Conservation (phyloP, 2,888 invertebrate genomes). For the Chrysodeixis includens region DNA sequence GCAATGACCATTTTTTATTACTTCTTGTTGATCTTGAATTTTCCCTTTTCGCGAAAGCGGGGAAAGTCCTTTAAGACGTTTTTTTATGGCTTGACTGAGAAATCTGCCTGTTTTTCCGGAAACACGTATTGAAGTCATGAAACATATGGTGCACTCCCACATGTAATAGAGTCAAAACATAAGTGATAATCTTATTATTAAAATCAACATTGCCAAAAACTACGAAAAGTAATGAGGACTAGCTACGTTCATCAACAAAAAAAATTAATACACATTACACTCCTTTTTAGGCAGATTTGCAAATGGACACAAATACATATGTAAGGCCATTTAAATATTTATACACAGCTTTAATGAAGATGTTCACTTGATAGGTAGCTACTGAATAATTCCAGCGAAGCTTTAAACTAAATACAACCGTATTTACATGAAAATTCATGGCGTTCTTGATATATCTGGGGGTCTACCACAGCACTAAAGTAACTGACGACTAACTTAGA, state of each 20-base stretch:
- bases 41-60: background rate
- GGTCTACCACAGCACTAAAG: too few species aligned
- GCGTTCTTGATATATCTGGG: conserved; percentile 21
- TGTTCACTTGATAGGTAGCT: background rate
- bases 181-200: too few species aligned
- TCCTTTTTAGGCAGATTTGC: background rate
- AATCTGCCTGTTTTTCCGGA: background rate
- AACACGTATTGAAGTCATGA: too few species aligned
- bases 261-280: too few species aligned
- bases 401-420: conserved; percentile 17
- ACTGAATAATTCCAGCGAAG: background rate
- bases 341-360: background rate
- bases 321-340: background rate
- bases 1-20: background rate
- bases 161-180: too few species aligned
- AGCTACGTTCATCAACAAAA: too few species aligned
- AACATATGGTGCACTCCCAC: too few species aligned
- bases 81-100: background rate
- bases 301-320: background rate
- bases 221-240: too few species aligned
- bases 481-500: too few species aligned
- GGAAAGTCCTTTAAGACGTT: background rate
- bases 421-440: conserved; percentile 38
- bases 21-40: background rate
- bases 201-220: too few species aligned